Conservation (phyloP, 2,113 vertebrate genomes). For the Bothrops jararaca region DNA sequence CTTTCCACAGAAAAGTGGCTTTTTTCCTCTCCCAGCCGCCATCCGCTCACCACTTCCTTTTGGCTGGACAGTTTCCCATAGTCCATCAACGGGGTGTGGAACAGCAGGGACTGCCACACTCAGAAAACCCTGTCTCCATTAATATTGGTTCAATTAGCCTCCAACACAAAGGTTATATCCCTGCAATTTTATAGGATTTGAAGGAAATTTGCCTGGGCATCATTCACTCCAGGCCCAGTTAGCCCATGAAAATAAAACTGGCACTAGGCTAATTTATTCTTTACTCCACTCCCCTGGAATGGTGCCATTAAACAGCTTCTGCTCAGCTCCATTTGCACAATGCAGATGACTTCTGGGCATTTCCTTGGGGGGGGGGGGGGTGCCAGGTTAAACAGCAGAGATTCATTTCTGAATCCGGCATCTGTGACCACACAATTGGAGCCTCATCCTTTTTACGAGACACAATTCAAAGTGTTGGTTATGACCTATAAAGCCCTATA, state of each 20-base stretch:
- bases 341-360: neutral
- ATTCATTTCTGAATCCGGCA: neutral
- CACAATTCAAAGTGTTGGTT: too few species aligned
- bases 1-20: neutral
- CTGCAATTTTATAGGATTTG: conserved; percentile 18
- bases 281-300: neutral
- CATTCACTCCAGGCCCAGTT: neutral
- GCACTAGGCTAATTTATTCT: neutral
- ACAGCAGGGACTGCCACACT: too few species aligned
- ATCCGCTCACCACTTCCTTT: neutral
- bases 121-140: neutral
- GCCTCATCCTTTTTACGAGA: too few species aligned
- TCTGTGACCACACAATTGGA: too few species aligned
- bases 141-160: conserved; percentile 16
- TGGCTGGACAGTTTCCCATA: neutral
- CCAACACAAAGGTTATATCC: neutral
- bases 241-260: conserved; percentile 18
- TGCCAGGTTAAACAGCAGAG: neutral
- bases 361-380: neutral
- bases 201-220: neutral
- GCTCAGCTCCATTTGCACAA: neutral
- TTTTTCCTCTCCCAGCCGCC: neutral
- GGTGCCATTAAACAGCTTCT: neutral
- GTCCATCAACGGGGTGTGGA: neutral
- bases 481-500: too few species aligned